Evolutionary conservation across 1,140 invertebrate species (phyloP), one percentile per base, ranked within the genome.

Genomic region (Hyles euphorbiae): DNA sequence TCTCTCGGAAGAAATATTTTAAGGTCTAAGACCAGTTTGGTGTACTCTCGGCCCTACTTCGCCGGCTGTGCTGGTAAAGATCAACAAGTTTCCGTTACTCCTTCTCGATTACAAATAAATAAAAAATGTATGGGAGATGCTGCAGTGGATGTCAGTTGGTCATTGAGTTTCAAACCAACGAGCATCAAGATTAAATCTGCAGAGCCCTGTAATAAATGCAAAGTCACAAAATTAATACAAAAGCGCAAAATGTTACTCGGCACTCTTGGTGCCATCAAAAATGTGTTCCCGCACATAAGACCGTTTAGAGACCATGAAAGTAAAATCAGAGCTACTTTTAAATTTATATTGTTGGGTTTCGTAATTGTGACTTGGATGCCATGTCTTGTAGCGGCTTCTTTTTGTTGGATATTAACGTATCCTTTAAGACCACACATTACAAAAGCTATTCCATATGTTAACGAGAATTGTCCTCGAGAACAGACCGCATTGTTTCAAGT

Each of bases 361-460:
- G 48, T 62, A 0, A 11, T 65, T 44, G 52, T 70, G 47, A 36
- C 58, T 10, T 74, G 68, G 67, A 64, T 56, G 34, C 71, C 71
- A 40, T 74, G 71, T 34, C 61, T 74, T 51, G 40, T 70, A 7
- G 32, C 56, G 12, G 47, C 64, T 9, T 34, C 22, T 11, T 9
- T 67, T 10, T 60, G 49, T 54, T 67, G 63, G 68, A 34, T 65
- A 12, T 12, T 70, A 47, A 61, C 56, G 12, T 68, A 68, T 65
- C 63, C 68, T n/a, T 53, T 70, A 34, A 56, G 57, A 52, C 65
- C 68, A 34, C 60, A 55, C 7, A 53, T 61, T 8, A 47, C 32
- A 5, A 40, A 40, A 40, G 8, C 36, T 5, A 40, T 5, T 40
- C 5, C 5, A 8, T 40, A 8, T 40, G 36, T 5, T 5, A 40